phyloP scores from a whole-genome alignment of 2,888 invertebrate genomes.

The Eristalis pertinax region DNA sequence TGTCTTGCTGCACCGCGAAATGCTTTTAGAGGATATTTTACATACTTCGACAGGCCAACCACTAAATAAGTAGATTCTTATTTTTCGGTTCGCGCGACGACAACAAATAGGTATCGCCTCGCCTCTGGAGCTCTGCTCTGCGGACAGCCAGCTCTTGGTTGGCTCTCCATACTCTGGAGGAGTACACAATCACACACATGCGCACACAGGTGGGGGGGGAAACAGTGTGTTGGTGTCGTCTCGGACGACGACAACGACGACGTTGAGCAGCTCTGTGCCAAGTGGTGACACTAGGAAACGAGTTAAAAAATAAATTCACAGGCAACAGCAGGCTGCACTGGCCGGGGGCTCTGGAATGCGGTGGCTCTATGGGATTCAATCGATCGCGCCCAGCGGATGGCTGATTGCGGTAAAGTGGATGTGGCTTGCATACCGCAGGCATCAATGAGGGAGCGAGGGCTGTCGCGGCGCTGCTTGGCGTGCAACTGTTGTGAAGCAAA shows the following conservation, averaged over 20 bases:
- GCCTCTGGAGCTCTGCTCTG: conserved; percentile 46
- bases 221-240: neutral
- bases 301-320: conserved; percentile 57
- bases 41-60: conserved; percentile 70
- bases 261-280: conserved; percentile 2
- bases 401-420: conserved; percentile 49
- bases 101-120: conserved; percentile 72
- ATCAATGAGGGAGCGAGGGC: conserved; percentile 13
- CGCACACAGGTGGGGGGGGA: neutral
- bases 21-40: conserved; percentile 73
- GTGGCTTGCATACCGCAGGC: conserved; percentile 32
- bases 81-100: conserved; percentile 70
- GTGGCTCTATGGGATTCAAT: conserved; percentile 63
- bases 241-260: neutral
- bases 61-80: conserved; percentile 71
- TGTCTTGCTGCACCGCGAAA: conserved; percentile 71
- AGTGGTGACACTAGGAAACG: conserved; percentile 62
- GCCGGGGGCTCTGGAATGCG: conserved; percentile 13
- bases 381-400: conserved; percentile 46
- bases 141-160: neutral
- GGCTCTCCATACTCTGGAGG: neutral
- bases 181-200: conserved; percentile 17
- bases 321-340: neutral
- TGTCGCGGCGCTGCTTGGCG: neutral
- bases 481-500: neutral